Percentiles rank a stretch among this genome's conserved stretches.
phyloP scores from a whole-genome alignment of 2,113 vertebrate genomes.

The Aspidoscelis tigris region DNA sequence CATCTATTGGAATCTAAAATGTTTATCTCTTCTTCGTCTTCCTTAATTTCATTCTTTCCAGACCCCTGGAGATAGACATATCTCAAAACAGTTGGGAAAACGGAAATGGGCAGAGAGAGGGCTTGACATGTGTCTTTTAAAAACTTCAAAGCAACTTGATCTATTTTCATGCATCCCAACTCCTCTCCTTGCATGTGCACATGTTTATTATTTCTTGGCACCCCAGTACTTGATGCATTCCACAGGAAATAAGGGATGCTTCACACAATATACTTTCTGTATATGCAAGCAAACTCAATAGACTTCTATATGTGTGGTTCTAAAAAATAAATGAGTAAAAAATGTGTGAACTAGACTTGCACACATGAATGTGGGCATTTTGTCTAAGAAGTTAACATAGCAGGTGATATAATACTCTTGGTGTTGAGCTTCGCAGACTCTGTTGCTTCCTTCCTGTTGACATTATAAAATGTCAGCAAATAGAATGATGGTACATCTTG shows the following conservation, averaged over 20 bases:
- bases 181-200: constrained; percentile 6
- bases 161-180: constrained; percentile 22
- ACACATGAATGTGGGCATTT: constrained; percentile 9
- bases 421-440: not conserved
- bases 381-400: not conserved
- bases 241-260: constrained; percentile 17
- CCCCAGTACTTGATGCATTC: constrained; percentile 12
- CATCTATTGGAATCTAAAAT: constrained; percentile 3
- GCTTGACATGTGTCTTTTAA: not conserved
- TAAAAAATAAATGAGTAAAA: not conserved
- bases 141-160: not conserved
- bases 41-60: constrained; percentile 32
- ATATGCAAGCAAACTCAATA: not conserved
- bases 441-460: constrained; percentile 2
- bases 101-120: not conserved
- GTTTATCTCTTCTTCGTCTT: constrained; percentile 42
- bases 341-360: constrained; percentile 5
- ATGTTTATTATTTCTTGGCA: constrained; percentile 35
- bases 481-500: not conserved
- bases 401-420: not conserved
- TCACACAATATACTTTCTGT: not conserved
- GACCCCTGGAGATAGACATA: constrained; percentile 17
- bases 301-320: not conserved
- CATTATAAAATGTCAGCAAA: not conserved
- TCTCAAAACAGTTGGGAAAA: constrained; percentile 33